These are phyloP conservation scores for Sminthurides aquaticus DNA, from an alignment of 2,888 invertebrate species.

Conservation along the genomic window DNA sequence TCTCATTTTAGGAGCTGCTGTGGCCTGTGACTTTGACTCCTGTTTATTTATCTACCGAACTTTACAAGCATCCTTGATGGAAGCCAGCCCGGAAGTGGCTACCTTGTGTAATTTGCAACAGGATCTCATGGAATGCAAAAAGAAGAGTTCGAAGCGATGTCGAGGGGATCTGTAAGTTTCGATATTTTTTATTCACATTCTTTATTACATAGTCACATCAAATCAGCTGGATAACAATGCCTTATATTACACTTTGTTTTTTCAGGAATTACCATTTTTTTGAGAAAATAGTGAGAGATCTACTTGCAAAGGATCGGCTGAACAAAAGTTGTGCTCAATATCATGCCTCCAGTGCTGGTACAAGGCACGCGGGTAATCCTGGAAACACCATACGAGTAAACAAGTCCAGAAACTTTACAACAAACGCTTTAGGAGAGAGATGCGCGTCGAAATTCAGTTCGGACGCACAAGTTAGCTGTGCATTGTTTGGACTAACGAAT, in stretches of 20 bases:
- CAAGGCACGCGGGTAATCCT: background rate
- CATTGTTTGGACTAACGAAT: slow-evolving; percentile 42
- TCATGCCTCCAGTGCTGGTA: background rate
- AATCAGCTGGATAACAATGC: background rate
- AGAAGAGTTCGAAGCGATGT: slow-evolving; percentile 36
- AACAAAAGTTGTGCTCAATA: slow-evolving; percentile 28
- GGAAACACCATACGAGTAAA: background rate
- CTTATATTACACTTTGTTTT: background rate
- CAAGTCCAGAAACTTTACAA: background rate
- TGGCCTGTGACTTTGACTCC: slow-evolving; percentile 39
- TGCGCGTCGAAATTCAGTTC: slow-evolving; percentile 26
- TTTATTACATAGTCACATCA: background rate
- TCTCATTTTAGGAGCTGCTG: background rate
- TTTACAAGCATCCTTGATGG: slow-evolving; percentile 33
- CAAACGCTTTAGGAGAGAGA: slow-evolving; percentile 12
- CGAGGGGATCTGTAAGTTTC: slow-evolving; percentile 42
- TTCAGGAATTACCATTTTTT: slow-evolving; percentile 42
- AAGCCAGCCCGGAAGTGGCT: slow-evolving; percentile 30
- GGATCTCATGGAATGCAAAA: slow-evolving; percentile 40
- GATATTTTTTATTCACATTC: slow-evolving; percentile 3
- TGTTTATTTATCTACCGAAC: slow-evolving; percentile 39
- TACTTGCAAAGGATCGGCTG: slow-evolving; percentile 31
- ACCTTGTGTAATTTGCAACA: slow-evolving; percentile 35
- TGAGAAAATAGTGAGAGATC: slow-evolving; percentile 37
- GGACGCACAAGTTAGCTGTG: slow-evolving; percentile 38